Conservation (phyloP, 2,797 vertebrate species). For the Fistularia commersonii region DNA sequence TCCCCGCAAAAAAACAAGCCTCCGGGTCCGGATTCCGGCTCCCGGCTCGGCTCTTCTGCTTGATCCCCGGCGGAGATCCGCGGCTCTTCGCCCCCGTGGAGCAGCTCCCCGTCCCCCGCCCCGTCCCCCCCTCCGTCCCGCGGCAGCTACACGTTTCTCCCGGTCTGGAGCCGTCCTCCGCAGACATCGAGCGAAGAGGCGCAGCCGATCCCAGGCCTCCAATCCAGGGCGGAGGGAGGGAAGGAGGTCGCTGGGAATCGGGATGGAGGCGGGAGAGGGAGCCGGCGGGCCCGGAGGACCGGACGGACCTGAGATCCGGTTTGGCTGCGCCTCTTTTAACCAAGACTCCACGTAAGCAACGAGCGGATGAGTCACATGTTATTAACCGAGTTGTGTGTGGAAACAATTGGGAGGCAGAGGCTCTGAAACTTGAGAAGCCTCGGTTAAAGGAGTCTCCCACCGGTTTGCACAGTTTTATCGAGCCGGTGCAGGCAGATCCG, state of each 20-base stretch:
- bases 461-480: too few relatives aligned
- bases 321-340: conserved; percentile 88
- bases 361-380: background rate
- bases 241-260: conserved; percentile 70
- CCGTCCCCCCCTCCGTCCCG: fast-evolving
- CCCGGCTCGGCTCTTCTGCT: too few relatives aligned
- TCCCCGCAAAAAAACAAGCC: background rate
- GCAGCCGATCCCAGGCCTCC: conserved; percentile 74
- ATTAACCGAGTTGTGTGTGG: background rate
- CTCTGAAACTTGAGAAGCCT: too few relatives aligned
- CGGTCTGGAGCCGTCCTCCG: conserved; percentile 52
- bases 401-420: too few relatives aligned
- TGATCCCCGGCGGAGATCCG: too few relatives aligned
- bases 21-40: too few relatives aligned
- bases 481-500: too few relatives aligned
- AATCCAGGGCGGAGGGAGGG: conserved; percentile 68
- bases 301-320: conserved; percentile 45
- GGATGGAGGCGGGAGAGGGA: conserved; percentile 75
- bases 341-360: conserved; percentile 92
- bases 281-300: conserved; percentile 40
- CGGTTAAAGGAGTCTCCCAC: too few relatives aligned
- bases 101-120: background rate
- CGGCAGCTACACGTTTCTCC: conserved; percentile 19
- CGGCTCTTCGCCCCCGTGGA: background rate
- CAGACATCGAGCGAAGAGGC: conserved; percentile 61